Evolutionary conservation across 2,113 vertebrate species (phyloP).

Genomic region (Larimichthys crocea): DNA sequence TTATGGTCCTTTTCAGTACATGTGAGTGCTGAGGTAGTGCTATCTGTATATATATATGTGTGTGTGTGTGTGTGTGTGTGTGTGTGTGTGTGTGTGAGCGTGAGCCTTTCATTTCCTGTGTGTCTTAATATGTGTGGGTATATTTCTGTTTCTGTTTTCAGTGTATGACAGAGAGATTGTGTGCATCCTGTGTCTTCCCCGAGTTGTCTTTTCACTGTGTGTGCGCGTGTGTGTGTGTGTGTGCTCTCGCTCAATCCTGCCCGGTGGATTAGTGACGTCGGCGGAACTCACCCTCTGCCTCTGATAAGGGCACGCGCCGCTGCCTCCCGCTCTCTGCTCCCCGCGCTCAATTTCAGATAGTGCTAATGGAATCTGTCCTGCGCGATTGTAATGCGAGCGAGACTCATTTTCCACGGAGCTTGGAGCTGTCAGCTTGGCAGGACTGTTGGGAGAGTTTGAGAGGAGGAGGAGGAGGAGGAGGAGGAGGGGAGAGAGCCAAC

Average conservation of each 20-base stretch:
- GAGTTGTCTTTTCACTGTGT: constrained; percentile 33
- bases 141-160: constrained; percentile 20
- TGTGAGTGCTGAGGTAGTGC: not conserved
- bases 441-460: constrained; percentile 63
- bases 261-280: constrained; percentile 97
- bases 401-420: constrained; percentile 99
- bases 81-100: not conserved
- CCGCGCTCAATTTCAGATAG: constrained; percentile 98
- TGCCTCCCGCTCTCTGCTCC: constrained; percentile 72
- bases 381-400: constrained; percentile 98
- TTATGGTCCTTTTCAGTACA: constrained; percentile 42
- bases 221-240: constrained; percentile 30
- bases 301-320: constrained; percentile 92
- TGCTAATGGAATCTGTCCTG: constrained; percentile 99
- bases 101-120: not conserved
- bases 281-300: constrained; percentile 85
- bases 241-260: constrained; percentile 79
- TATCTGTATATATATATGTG: not conserved
- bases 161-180: constrained; percentile 16
- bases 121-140: not conserved
- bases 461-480: not conserved
- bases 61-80: not conserved
- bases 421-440: constrained; percentile 96
- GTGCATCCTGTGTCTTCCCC: constrained; percentile 27
- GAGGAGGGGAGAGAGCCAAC: constrained; percentile 1